phyloP scores from a whole-genome alignment of 2,113 vertebrate genomes.

The Penelope pileata region DNA sequence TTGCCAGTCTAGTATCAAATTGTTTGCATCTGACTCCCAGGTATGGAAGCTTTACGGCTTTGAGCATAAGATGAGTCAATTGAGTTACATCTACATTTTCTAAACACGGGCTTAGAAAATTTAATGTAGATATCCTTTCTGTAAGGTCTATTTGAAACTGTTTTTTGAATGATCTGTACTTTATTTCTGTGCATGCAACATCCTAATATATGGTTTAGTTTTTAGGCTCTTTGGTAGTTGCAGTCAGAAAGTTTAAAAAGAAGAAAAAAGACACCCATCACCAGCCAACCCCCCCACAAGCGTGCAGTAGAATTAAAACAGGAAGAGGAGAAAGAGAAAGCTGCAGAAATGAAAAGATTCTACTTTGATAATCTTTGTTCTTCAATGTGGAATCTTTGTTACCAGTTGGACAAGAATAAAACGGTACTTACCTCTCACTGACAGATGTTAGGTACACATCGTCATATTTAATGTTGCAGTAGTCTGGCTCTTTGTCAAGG shows the following conservation, averaged over 20 bases:
- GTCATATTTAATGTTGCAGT: background rate
- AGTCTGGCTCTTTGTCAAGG: background rate
- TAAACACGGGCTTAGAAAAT: background rate
- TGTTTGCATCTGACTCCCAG: background rate
- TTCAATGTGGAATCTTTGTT: background rate
- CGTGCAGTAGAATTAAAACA: background rate
- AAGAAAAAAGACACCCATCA: background rate
- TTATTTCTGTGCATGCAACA: accelerated
- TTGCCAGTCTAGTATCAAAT: background rate
- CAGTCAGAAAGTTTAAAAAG: background rate
- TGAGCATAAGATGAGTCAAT: background rate
- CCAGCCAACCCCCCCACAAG: accelerated
- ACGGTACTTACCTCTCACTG: background rate
- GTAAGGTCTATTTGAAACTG: background rate
- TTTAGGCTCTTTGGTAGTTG: background rate
- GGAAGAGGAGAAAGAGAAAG: background rate
- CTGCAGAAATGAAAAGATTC: background rate
- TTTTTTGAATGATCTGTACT: background rate
- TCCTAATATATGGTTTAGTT: background rate
- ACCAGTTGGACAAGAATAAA: background rate
- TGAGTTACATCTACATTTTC: background rate
- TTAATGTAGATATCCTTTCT: background rate
- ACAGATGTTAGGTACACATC: background rate
- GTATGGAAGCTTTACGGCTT: background rate
- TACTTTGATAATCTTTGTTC: background rate